Percentiles rank a stretch among this genome's conserved stretches.
Evolutionary conservation across 2,113 vertebrate species (phyloP).

Genomic region (Odobenus rosmarus): DNA sequence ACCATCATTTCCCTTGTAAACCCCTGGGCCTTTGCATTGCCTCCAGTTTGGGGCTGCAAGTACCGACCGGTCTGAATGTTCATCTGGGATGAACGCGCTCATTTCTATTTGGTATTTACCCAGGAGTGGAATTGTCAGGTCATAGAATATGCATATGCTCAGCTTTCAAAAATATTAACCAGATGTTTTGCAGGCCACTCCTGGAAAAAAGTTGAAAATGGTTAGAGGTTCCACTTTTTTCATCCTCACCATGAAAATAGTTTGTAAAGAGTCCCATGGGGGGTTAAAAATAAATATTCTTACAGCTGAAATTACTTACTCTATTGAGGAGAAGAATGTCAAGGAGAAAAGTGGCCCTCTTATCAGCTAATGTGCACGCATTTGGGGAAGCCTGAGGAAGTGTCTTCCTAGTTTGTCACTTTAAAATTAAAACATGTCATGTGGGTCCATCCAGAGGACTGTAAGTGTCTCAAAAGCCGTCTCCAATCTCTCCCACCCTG

Average conservation of each 20-base stretch:
- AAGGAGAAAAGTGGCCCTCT: neutral
- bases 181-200: neutral
- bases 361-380: neutral
- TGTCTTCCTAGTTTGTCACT: neutral
- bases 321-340: neutral
- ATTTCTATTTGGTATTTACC: neutral
- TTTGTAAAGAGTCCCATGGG: neutral
- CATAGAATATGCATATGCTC: neutral
- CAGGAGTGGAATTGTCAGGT: neutral
- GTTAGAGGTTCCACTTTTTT: neutral
- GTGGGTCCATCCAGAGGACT: neutral
- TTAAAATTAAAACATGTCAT: neutral
- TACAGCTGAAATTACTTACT: neutral
- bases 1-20: too few species aligned
- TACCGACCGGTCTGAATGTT: fast-evolving
- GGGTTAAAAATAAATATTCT: conserved; percentile 56
- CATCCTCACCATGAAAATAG: conserved; percentile 11
- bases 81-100: neutral
- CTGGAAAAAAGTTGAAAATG: neutral
- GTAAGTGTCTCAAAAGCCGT: neutral
- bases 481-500: neutral
- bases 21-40: neutral
- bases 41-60: neutral
- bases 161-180: conserved; percentile 31
- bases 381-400: neutral